Evolutionary conservation across 2,888 invertebrate species (phyloP).

Genomic region (Sphaerophoria rueppellii): DNA sequence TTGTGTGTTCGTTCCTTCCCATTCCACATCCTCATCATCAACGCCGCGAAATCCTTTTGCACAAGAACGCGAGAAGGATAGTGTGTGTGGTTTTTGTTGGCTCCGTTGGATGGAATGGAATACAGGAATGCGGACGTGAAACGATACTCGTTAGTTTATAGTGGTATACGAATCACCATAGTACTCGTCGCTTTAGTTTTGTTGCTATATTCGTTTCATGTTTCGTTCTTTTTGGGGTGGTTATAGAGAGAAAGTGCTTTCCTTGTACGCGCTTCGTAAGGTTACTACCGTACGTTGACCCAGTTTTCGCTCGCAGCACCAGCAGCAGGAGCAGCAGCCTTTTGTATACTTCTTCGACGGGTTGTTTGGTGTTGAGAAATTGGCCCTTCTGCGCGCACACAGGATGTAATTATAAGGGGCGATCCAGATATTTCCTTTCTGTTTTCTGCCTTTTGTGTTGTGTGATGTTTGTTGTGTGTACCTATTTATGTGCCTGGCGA

Average conservation of each 20-base stretch:
- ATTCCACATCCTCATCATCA: background rate
- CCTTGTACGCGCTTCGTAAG: slow-evolving; percentile 71
- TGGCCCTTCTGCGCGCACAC: slow-evolving; percentile 41
- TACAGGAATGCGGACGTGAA: slow-evolving; percentile 71
- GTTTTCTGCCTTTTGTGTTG: slow-evolving; percentile 9
- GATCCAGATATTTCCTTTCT: slow-evolving; percentile 28
- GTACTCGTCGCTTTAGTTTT: background rate
- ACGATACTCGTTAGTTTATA: slow-evolving; percentile 69
- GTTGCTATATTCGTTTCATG: background rate
- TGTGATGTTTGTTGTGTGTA: background rate
- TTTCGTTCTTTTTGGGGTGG: slow-evolving; percentile 54
- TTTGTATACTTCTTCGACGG: slow-evolving; percentile 7
- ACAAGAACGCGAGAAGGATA: slow-evolving; percentile 25
- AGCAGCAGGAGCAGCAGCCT: slow-evolving; percentile 21
- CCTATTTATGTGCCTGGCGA: too few relatives aligned
- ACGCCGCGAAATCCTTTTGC: slow-evolving; percentile 56
- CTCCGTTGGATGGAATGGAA: too few relatives aligned
- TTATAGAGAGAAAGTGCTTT: slow-evolving; percentile 72
- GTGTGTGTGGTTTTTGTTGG: slow-evolving; percentile 3
- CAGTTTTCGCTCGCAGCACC: slow-evolving; percentile 39
- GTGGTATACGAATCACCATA: slow-evolving; percentile 27
- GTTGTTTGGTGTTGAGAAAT: slow-evolving; percentile 28
- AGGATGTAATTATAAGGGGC: slow-evolving; percentile 53
- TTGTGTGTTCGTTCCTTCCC: slow-evolving; percentile 1
- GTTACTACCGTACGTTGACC: slow-evolving; percentile 69